Evolutionary conservation across 2,888 invertebrate genomes (phyloP).

Genomic region (Dicyrtoma fusca): DNA sequence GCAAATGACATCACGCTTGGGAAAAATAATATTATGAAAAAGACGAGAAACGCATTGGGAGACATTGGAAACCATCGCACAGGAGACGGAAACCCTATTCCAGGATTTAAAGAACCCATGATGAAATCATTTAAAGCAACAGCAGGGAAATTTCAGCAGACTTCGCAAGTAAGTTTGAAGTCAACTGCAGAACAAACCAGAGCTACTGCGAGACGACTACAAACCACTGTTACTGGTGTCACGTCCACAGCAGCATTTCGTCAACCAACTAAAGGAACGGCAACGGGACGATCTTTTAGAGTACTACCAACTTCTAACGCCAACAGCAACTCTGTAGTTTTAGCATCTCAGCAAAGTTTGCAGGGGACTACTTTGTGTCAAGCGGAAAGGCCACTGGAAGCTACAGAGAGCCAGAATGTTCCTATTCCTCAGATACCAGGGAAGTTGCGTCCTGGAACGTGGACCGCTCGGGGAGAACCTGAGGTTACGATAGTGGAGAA

Average conservation of each 20-base stretch:
- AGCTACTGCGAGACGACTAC: background rate
- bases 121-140: background rate
- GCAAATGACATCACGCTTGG: slow-evolving; percentile 13
- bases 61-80: slow-evolving; percentile 54
- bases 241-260: background rate
- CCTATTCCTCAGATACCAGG: background rate
- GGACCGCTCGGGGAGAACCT: background rate
- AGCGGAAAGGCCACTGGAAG: background rate
- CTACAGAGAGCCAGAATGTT: background rate
- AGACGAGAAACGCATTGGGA: slow-evolving; percentile 50
- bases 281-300: slow-evolving; percentile 1
- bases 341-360: background rate
- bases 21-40: slow-evolving; percentile 39
- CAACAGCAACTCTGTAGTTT: background rate
- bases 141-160: background rate
- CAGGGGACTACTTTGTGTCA: background rate
- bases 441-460: background rate
- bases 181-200: too few species aligned
- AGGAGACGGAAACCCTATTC: slow-evolving; percentile 16
- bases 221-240: slow-evolving; percentile 7
- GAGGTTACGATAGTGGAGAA: background rate
- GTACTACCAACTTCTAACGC: background rate
- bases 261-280: background rate
- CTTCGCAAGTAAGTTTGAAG: background rate
- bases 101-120: slow-evolving; percentile 6